phyloP scores from a whole-genome alignment of 1,140 invertebrate species.

The Bombus polaris region DNA sequence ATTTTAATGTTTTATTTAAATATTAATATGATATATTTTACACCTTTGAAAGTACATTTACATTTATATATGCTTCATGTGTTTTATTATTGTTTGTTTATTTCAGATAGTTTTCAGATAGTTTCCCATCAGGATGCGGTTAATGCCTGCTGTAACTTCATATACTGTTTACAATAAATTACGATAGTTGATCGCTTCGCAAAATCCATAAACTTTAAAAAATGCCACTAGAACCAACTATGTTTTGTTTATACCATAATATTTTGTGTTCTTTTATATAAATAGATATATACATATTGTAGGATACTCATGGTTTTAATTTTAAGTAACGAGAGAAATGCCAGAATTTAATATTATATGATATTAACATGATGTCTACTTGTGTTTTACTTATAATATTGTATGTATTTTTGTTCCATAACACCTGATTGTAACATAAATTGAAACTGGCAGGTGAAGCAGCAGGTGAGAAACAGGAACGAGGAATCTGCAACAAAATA shows the following conservation, averaged over 20 bases:
- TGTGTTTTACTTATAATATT: slow-evolving; percentile 74
- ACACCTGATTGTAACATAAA: slow-evolving; percentile 71
- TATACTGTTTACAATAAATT: slow-evolving; percentile 75
- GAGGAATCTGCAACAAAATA: slow-evolving; percentile 64
- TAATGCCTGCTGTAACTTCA: slow-evolving; percentile 79
- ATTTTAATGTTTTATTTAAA: slow-evolving; percentile 55
- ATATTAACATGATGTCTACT: slow-evolving; percentile 71
- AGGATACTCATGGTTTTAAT: slow-evolving; percentile 73
- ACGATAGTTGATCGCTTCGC: slow-evolving; percentile 71
- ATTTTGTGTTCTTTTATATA: slow-evolving; percentile 68
- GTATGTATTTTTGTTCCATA: slow-evolving; percentile 75
- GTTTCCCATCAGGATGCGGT: slow-evolving; percentile 80
- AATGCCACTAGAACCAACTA: slow-evolving; percentile 65
- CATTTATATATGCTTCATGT: slow-evolving; percentile 42
- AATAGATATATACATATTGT: slow-evolving; percentile 72
- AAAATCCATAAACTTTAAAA: slow-evolving; percentile 69
- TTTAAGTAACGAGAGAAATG: slow-evolving; percentile 70
- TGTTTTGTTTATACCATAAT: slow-evolving; percentile 69
- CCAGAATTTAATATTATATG: slow-evolving; percentile 65
- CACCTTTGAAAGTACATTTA: slow-evolving; percentile 74
- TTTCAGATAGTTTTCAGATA: slow-evolving; percentile 83
- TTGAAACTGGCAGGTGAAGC: slow-evolving; percentile 72
- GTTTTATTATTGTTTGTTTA: slow-evolving; percentile 80
- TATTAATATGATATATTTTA: slow-evolving; percentile 66
- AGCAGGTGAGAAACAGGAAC: slow-evolving; percentile 70